phyloP scores from a whole-genome alignment of 2,888 invertebrate species.

The Ptychoptera contaminata region DNA sequence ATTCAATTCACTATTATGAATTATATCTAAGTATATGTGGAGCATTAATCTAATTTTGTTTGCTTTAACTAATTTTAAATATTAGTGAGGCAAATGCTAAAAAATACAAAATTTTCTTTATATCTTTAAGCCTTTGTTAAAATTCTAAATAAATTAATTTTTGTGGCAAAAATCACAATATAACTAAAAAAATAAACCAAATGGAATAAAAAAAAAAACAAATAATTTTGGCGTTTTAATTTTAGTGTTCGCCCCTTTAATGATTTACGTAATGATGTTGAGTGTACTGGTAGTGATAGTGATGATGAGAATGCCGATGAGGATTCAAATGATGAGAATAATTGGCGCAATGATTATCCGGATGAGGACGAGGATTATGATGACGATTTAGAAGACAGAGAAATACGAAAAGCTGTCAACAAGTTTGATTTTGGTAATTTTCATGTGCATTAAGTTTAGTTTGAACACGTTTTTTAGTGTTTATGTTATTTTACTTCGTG shows the following conservation, averaged over 20 bases:
- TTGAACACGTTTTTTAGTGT: too few relatives aligned
- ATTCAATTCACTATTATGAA: slow-evolving; percentile 10
- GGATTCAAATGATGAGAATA: slow-evolving; percentile 65
- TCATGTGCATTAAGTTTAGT: slow-evolving; percentile 5
- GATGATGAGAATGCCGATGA: slow-evolving; percentile 39
- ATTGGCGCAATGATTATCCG: slow-evolving; percentile 66
- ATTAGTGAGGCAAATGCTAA: background rate
- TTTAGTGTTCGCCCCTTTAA: slow-evolving; percentile 22
- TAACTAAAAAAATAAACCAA: background rate
- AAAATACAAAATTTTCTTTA: background rate
- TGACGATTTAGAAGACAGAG: slow-evolving; percentile 32
- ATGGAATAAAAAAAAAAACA: background rate
- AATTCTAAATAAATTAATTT: background rate
- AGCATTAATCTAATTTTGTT: background rate
- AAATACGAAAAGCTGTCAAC: slow-evolving; percentile 43
- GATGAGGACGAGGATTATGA: slow-evolving; percentile 39
- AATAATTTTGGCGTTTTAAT: background rate
- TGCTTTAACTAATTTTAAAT: slow-evolving; percentile 1
- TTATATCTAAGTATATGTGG: slow-evolving; percentile 5
- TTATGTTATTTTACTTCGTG: background rate
- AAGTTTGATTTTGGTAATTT: slow-evolving; percentile 23
- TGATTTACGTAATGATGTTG: slow-evolving; percentile 17
- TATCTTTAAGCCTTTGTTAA: background rate
- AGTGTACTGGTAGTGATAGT: slow-evolving; percentile 13
- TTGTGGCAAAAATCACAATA: background rate